Evolutionary conservation across 2,888 invertebrate genomes (phyloP), one percentile per base, ranked within the genome.

Genomic region (Xestia xanthographa): DNA sequence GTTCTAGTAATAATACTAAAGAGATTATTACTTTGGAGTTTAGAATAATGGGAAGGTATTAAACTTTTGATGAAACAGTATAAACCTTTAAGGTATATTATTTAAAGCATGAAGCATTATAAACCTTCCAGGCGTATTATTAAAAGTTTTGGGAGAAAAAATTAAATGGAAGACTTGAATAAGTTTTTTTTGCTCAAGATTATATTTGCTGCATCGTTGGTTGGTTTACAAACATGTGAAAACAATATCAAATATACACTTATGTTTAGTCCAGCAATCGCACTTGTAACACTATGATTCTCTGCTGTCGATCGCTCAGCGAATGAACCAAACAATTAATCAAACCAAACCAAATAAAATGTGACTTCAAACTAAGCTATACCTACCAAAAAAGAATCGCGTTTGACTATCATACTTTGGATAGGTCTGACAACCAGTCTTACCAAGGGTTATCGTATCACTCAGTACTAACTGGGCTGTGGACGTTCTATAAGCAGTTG

Each of bases 1-100:
- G 66, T 66, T 82, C 70, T 76, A 86, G 70, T 70, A 67, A 48
- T 63, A 65, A n/a, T 17, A 20, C 71, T 86, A 71, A 82, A 50
- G 71, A 67, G 41, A 60, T 56, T 56, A 68, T 82, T 71, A 82
- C 58, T 76, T 53, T 5, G 56, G 34, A 48, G 53, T 41, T 82
- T 34, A 82, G 2, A 75, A 53, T 82, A 50, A 58, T 62, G 14
- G 9, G 5, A 38, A 5, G 2, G 1, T 9, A 45, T 38, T 3
- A 58, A 66, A 45, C 26, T 82, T 82, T 66, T 58, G 38, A 75
- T 58, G 29, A n/a, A n/a, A n/a, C n/a, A n/a, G n/a, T n/a, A n/a
- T n/a, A n/a, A n/a, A n/a, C n/a, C n/a, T n/a, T n/a, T n/a, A n/a
- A n/a, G n/a, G n/a, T n/a, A n/a, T n/a, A n/a, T n/a, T n/a, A n/a